Conservation (phyloP, 2,888 invertebrate genomes). For the Erebia epiphron region DNA sequence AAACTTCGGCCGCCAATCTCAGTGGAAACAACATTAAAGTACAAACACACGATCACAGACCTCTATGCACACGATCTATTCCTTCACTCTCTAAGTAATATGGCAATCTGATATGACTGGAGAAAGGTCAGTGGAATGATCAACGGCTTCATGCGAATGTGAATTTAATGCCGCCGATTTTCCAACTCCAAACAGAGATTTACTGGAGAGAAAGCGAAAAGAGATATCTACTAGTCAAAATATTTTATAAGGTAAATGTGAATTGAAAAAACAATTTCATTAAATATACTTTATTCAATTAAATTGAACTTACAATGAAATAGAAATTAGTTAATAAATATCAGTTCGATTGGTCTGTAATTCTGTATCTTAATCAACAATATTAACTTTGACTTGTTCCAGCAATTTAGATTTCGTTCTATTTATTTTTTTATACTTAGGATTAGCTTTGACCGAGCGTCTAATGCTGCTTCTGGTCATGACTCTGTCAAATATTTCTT, state of each 20-base stretch:
- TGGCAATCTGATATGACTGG: too few relatives aligned
- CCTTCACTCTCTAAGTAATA: too few relatives aligned
- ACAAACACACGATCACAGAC: too few relatives aligned
- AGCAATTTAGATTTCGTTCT: slow-evolving; percentile 73
- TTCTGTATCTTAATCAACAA: slow-evolving; percentile 56
- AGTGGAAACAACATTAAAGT: too few relatives aligned
- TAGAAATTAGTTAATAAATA: slow-evolving; percentile 34
- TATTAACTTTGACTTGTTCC: slow-evolving; percentile 75
- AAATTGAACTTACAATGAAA: slow-evolving; percentile 11
- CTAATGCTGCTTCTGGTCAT: slow-evolving; percentile 75
- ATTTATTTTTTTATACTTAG: slow-evolving; percentile 79
- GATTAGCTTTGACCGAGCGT: slow-evolving; percentile 75
- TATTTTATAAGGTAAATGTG: neutral
- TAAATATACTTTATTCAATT: slow-evolving; percentile 29
- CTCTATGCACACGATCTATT: too few relatives aligned
- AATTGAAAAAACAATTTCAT: slow-evolving; percentile 30
- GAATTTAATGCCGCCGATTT: too few relatives aligned
- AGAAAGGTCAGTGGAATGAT: too few relatives aligned
- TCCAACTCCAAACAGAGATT: too few relatives aligned
- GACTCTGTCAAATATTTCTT: slow-evolving; percentile 75
- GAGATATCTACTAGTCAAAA: neutral
- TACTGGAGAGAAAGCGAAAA: neutral
- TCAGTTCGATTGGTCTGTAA: slow-evolving; percentile 21
- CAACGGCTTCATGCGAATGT: too few relatives aligned
- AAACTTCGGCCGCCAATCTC: too few relatives aligned